These are phyloP conservation scores for Augiades crinisus DNA, from an alignment of 2,888 invertebrate genomes.

Conservation along the genomic window DNA sequence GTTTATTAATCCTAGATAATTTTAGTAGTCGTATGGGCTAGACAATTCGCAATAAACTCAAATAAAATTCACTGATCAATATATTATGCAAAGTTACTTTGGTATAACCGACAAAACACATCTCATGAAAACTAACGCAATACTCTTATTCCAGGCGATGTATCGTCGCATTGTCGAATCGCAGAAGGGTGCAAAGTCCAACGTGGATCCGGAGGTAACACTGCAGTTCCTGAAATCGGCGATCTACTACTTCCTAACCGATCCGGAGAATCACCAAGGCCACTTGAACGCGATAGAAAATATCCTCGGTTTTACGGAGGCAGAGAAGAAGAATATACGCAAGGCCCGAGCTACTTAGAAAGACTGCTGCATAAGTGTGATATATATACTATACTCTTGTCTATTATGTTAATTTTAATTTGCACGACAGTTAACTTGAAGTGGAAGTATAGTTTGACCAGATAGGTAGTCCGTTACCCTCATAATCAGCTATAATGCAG, in stretches of 20 bases:
- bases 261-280: conserved; percentile 93
- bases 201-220: conserved; percentile 94
- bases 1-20: too few relatives aligned
- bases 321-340: conserved; percentile 90
- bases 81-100: too few relatives aligned
- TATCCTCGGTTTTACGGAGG: conserved; percentile 92
- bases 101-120: too few relatives aligned
- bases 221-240: conserved; percentile 96
- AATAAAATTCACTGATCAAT: not conserved
- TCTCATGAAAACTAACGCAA: too few relatives aligned
- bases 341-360: conserved; percentile 81
- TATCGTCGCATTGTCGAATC: conserved; percentile 91
- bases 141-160: conserved; percentile 85
- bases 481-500: too few relatives aligned
- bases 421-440: too few relatives aligned
- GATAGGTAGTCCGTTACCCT: too few relatives aligned
- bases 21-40: too few relatives aligned
- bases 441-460: too few relatives aligned
- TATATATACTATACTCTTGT: too few relatives aligned
- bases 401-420: too few relatives aligned
- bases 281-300: conserved; percentile 95
- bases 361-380: conserved; percentile 69
- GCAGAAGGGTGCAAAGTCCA: conserved; percentile 85
- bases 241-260: conserved; percentile 94
- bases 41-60: too few relatives aligned